Evolutionary conservation across 2,797 vertebrate species (phyloP), one percentile per base, ranked within the genome.

Genomic region (Erpetoichthys calabaricus): DNA sequence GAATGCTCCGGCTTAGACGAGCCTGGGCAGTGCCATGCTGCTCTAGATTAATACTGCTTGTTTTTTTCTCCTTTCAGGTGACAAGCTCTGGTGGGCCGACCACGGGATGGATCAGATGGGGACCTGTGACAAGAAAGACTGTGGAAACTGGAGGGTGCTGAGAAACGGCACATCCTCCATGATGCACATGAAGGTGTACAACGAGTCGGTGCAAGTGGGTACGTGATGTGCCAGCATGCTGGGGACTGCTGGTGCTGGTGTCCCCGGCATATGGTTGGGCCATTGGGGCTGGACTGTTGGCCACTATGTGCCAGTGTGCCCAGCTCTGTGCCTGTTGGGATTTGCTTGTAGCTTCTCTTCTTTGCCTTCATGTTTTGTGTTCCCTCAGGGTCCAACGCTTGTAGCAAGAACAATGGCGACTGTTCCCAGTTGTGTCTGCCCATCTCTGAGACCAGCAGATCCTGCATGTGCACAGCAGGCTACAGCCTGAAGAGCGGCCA

Each of bases 181-280:
- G 72, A 96, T 97, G 91, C 89, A 98, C 76, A 95, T 98, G 94
- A 94, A 88, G 73, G 88, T 97, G 57, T 98, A 97, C 1, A 89
- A 97, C 0, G 93, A 97, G 74, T 86, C 78, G 46, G 74, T 91
- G 57, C 94, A 95, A 70, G 81, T 85, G 62, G 88, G 94, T 93
- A 65, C 62, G 73, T 3, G 25, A 25, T 3, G 8, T 0, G 1
- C 0, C 0, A 6, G 3, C 0, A 0, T 25, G 53, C 0, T 3
- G 0, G 42, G 60, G 42, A 5, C 0, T 2, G 49, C 10, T 49
- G 50, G 50, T 42, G 53, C 4, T 0, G 8, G 5, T 0, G 41
- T 0, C 0, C 7, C 0, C 0, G 1, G 4, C 0, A 8, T 8
- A 42, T 0, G 2, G 5, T 3, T 3, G 8, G 45, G 53, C 4